Evolutionary conservation across 2,888 invertebrate species (phyloP).

Genomic region (Ophion ventricosus): DNA sequence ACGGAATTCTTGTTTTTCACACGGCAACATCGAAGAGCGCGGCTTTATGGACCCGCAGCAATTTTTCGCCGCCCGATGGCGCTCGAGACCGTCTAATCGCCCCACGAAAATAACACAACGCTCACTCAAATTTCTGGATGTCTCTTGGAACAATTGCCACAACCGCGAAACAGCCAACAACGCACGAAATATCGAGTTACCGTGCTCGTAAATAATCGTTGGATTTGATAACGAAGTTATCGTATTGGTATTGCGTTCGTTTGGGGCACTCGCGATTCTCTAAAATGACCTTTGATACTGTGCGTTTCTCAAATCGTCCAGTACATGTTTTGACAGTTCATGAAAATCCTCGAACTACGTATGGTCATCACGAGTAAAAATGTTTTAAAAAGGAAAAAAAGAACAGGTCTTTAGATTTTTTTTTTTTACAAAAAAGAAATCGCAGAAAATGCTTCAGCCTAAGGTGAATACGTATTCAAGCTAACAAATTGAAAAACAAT

Average conservation of each 20-base stretch:
- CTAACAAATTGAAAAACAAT: neutral
- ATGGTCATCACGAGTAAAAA: neutral
- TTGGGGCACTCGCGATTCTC: neutral
- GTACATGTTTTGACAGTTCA: neutral
- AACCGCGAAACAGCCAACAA: neutral
- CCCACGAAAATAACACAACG: neutral
- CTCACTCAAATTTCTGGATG: neutral
- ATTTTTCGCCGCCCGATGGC: neutral
- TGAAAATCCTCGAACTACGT: neutral
- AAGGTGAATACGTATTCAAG: conserved; percentile 24
- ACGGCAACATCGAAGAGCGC: no score
- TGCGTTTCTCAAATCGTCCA: neutral
- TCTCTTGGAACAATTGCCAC: neutral
- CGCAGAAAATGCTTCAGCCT: conserved; percentile 34
- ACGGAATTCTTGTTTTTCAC: neutral
- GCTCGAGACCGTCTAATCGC: neutral
- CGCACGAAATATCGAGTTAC: neutral
- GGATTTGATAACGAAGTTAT: neutral
- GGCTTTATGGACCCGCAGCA: neutral
- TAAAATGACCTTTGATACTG: neutral
- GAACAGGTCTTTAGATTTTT: neutral
- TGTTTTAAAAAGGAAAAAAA: neutral
- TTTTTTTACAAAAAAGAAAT: neutral
- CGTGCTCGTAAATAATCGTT: neutral
- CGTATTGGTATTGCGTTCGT: neutral